Evolutionary conservation across 2,113 vertebrate species (phyloP), one percentile per base, ranked within the genome.

Genomic region (Noturus placidus): DNA sequence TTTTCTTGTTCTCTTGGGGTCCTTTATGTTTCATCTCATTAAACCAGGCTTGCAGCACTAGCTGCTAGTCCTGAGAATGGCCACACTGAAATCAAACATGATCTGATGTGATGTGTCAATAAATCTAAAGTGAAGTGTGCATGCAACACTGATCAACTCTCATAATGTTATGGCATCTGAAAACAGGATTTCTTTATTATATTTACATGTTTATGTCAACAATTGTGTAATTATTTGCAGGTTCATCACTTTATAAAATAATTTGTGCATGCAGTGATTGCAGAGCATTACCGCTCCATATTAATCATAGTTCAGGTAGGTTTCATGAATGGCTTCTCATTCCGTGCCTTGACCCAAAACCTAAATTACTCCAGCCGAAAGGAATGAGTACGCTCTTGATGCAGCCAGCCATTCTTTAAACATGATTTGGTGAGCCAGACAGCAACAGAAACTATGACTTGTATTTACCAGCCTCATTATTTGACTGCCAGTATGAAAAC

Each of bases 311-410:
- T 59, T 86, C 20, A 65, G 82, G 70, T 56, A 63, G 25, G 30
- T 72, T 70, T 83, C 70, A 78, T 82, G 69, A 86, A 89, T 78
- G 42, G 72, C 33, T 89, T 89, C 52, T 70, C 52, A 88, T 83
- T 83, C 59, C 82, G 35, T 56, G 59, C 84, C 35, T 50, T 17
- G 17, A 57, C 72, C 10, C 14, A 67, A 89, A 82, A 59, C 84
- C 84, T 38, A 86, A 86, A 82, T 86, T 82, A 89, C 59, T 82
- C 65, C 61, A 46, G 61, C 25, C 30, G 57, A 88, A 69, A 74
- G 52, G 59, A 83, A 50, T 65, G 38, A 57, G 46, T 38, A 19
- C 14, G 46, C n/a, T 82, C 78, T 38, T 19, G 56, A 86, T 27
- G 56, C n/a, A 82, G 30, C 42, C 78, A 65, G 33, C 33, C 83